Evolutionary conservation across 1,140 invertebrate genomes (phyloP).

Genomic region (Drosophila asahinai): DNA sequence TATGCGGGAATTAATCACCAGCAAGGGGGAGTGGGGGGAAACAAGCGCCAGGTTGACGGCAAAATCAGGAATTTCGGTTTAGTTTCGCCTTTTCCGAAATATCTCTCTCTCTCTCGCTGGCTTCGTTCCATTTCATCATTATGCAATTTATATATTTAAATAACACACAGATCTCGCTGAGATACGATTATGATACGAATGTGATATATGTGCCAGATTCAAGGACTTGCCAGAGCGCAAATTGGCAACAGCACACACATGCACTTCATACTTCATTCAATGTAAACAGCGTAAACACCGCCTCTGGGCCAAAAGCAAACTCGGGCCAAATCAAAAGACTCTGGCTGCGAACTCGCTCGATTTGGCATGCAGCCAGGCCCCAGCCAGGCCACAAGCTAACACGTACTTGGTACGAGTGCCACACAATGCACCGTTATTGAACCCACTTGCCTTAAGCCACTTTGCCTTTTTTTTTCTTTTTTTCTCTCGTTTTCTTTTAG

Average conservation of each 20-base stretch:
- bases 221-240: conserved; percentile 60
- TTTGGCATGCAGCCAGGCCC: conserved; percentile 30
- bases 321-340: conserved; percentile 51
- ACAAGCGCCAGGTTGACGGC: conserved; percentile 63
- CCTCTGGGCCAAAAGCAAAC: conserved; percentile 55
- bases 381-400: not conserved
- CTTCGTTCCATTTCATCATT: conserved; percentile 65
- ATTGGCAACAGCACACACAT: conserved; percentile 30
- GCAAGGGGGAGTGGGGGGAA: not conserved
- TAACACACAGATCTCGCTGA: not conserved
- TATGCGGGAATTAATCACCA: conserved; percentile 74
- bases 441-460: conserved; percentile 65
- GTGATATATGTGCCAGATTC: conserved; percentile 26
- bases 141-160: conserved; percentile 69
- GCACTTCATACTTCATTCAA: conserved; percentile 72
- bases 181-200: not conserved
- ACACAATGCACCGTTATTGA: conserved; percentile 81
- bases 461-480: conserved; percentile 1
- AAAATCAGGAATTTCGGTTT: conserved; percentile 76
- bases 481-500: conserved; percentile 9
- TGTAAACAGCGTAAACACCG: conserved; percentile 34
- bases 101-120: conserved; percentile 17
- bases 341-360: conserved; percentile 37
- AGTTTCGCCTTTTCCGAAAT: conserved; percentile 42
- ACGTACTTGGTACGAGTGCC: conserved; percentile 39